Base-by-base conservation (phyloP, 2,888 invertebrate genomes). In the Sinopyrophorus schimmeli region DNA sequence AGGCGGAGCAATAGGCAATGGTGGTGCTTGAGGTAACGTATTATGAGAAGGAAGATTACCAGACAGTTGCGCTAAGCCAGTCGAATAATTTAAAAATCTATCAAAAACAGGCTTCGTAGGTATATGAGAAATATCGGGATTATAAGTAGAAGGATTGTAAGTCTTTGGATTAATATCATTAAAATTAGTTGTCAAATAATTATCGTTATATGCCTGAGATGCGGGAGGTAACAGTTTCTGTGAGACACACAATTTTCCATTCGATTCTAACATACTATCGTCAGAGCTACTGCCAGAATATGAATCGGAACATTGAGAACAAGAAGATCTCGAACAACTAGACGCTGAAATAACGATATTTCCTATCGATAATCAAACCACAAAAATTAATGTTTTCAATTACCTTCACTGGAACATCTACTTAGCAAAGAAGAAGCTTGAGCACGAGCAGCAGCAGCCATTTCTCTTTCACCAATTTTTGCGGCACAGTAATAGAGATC, bases 401-500 rank as follows among this genome's bases (percentile, higher is more conserved):
- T 65, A 72, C 71, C 68, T 63, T 70, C 72, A 54, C 72, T 73
- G 3, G 72, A 72, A 53, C 71, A 73, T 42, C 69, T 59, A 48
- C 73, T 74, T 11, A 74, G 51, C 16, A 73, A 59, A n/a, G 73
- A 66, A 2, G 73, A 72, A 2, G 89, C 89, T 62, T 87, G 83
- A 20, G 81, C 78, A 57, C 82, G 80, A 2, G 89, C 87, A 53
- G 88, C 88, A 2, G 76, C 77, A 0, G 86, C 84, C 67, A 89
- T 81, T 54, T 80, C 79, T 1, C 76, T 69, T 58, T 81, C 81
- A 1, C 79, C 78, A 43, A 81, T 76, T 20, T 78, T 74, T 38
- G 78, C 75, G n/a, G 89, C 88, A 26, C 84, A 81, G 74, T 86
- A 86, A 65, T 84, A 84, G 42, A 89, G 79, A 74, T 92, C 92